phyloP scores from a whole-genome alignment of 2,888 invertebrate species.

The Dynastes maya region DNA sequence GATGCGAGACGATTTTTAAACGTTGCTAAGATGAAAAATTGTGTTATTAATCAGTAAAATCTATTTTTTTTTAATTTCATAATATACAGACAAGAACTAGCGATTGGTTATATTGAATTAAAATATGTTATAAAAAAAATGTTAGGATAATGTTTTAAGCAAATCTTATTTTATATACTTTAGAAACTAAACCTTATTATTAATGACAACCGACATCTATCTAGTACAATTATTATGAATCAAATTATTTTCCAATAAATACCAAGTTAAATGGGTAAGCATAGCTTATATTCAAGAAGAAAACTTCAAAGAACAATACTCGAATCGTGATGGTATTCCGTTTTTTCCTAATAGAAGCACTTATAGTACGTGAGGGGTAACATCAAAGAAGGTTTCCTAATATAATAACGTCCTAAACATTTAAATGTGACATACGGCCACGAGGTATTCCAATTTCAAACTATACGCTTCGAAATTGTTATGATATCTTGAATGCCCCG shows the following conservation, averaged over 20 bases:
- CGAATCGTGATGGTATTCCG: neutral
- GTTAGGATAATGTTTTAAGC: too few species aligned
- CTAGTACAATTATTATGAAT: too few species aligned
- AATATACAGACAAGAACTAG: too few species aligned
- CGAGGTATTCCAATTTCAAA: slow-evolving; percentile 59
- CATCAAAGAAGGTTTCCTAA: slow-evolving; percentile 44
- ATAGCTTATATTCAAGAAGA: neutral
- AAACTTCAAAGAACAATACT: slow-evolving; percentile 26
- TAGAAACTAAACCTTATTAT: too few species aligned
- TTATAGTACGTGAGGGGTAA: slow-evolving; percentile 18
- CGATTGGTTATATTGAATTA: too few species aligned
- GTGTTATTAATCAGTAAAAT: too few species aligned
- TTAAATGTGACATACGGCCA: slow-evolving; percentile 58
- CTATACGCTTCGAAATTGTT: slow-evolving; percentile 57
- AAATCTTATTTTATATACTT: too few species aligned
- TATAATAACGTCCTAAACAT: slow-evolving; percentile 50
- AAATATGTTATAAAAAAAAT: too few species aligned
- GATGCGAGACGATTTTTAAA: neutral
- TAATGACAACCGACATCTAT: too few species aligned
- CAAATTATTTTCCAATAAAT: neutral
- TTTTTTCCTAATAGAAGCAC: slow-evolving; percentile 14
- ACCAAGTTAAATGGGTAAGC: neutral
- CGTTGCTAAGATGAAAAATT: too few species aligned
- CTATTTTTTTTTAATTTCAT: too few species aligned
- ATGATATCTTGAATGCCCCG: slow-evolving; percentile 70